These are phyloP conservation scores for Bradynema listronoti DNA, from an alignment of 1,140 invertebrate species.

Conservation along the genomic window DNA sequence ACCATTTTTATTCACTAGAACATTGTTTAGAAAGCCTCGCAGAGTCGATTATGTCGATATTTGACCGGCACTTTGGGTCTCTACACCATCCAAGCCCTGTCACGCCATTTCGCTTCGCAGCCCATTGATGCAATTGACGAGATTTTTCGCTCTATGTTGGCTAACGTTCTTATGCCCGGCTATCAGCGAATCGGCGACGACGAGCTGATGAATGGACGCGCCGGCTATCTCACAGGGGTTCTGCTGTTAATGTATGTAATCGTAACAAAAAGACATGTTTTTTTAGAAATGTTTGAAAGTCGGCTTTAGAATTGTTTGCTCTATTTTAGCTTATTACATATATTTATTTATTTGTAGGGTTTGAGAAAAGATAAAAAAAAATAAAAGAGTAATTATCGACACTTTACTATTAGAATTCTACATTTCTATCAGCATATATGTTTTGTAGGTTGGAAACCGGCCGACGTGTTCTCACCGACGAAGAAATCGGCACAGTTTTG, in stretches of 20 bases:
- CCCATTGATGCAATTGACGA: slow-evolving; percentile 1
- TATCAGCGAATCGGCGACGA: slow-evolving; percentile 30
- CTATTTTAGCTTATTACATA: no score
- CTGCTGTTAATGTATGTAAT: slow-evolving; percentile 10
- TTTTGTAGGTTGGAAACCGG: slow-evolving; percentile 29
- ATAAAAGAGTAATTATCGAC: no score
- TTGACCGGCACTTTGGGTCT: slow-evolving; percentile 26
- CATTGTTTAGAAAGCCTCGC: slow-evolving; percentile 19
- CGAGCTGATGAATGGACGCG: slow-evolving; percentile 30
- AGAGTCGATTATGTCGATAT: slow-evolving; percentile 13
- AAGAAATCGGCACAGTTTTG: neutral
- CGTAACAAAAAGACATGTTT: no score
- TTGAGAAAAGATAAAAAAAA: no score
- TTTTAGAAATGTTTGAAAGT: no score
- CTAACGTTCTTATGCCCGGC: slow-evolving; percentile 9
- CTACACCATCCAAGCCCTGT: slow-evolving; percentile 15
- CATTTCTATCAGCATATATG: no score
- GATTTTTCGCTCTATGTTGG: slow-evolving; percentile 14
- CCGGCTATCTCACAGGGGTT: slow-evolving; percentile 23
- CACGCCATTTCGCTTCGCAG: slow-evolving; percentile 13
- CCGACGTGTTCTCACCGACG: slow-evolving; percentile 17
- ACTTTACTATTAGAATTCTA: no score
- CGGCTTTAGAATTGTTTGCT: no score
- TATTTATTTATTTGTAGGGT: no score
- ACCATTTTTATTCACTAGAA: neutral